Evolutionary conservation across 92 coral and sea anemone species (phyloP).

Genomic region (Bergia puertoricense): DNA sequence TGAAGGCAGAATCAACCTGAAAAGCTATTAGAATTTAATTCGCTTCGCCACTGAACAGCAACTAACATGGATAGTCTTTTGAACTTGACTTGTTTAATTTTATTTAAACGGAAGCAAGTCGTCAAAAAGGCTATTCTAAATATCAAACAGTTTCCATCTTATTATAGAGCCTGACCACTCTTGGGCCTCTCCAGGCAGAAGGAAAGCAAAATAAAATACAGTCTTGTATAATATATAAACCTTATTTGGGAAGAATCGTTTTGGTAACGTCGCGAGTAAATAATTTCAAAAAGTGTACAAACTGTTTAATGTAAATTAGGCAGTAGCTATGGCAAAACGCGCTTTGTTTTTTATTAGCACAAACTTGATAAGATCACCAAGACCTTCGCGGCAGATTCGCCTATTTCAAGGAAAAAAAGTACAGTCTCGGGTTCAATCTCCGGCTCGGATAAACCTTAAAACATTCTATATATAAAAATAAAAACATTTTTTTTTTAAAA

Average conservation of each 20-base stretch:
- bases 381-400: background rate
- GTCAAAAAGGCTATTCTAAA: background rate
- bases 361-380: too few species aligned
- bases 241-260: background rate
- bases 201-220: too few species aligned
- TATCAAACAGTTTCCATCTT: background rate
- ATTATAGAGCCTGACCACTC: too few species aligned
- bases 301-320: background rate
- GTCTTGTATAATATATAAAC: background rate
- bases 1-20: background rate
- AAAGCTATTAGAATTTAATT: background rate
- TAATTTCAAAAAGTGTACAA: background rate
- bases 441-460: background rate
- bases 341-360: background rate
- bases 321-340: background rate
- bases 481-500: too few species aligned
- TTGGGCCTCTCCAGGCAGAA: background rate
- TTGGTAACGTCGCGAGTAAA: background rate
- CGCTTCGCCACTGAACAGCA: background rate
- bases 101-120: background rate
- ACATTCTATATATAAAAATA: too few species aligned
- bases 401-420: too few species aligned
- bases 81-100: background rate
- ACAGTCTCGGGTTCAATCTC: background rate
- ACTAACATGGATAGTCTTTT: background rate